A percentile compares a stretch with the other conserved stretches of the same genome.
phyloP scores from a whole-genome alignment of 2,113 vertebrate species.

The Guaruba guarouba region DNA sequence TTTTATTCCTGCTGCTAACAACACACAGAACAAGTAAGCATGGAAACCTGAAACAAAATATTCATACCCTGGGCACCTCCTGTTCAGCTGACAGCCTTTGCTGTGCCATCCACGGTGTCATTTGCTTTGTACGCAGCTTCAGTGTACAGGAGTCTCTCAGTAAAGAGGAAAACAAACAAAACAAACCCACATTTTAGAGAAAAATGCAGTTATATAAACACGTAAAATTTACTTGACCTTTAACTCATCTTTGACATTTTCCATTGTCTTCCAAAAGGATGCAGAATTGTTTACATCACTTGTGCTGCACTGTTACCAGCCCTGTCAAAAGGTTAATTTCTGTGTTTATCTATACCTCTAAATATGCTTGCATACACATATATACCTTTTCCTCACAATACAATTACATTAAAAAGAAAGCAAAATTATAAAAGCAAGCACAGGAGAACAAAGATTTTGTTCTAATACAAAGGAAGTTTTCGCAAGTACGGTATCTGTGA shows the following conservation, averaged over 20 bases:
- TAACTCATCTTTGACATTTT: background rate
- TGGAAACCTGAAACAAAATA: background rate
- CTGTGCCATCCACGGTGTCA: background rate
- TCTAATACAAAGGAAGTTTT: background rate
- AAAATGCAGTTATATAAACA: background rate
- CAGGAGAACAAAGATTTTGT: background rate
- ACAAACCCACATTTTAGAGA: background rate
- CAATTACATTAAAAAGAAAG: background rate
- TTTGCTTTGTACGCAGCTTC: background rate
- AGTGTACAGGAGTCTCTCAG: background rate
- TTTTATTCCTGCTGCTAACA: background rate
- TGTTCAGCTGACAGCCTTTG: background rate
- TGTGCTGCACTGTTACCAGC: background rate
- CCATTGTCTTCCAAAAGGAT: background rate
- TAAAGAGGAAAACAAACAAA: background rate
- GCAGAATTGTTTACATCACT: background rate
- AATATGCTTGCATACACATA: background rate
- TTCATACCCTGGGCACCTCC: background rate
- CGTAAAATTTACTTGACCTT: background rate
- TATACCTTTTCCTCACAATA: background rate
- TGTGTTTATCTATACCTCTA: background rate
- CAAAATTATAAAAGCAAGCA: background rate
- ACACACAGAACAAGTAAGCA: background rate
- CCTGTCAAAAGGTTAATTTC: background rate
- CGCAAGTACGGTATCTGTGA: background rate